Base-by-base conservation (phyloP, 1,140 invertebrate genomes). In the Polypedilum pembai region DNA sequence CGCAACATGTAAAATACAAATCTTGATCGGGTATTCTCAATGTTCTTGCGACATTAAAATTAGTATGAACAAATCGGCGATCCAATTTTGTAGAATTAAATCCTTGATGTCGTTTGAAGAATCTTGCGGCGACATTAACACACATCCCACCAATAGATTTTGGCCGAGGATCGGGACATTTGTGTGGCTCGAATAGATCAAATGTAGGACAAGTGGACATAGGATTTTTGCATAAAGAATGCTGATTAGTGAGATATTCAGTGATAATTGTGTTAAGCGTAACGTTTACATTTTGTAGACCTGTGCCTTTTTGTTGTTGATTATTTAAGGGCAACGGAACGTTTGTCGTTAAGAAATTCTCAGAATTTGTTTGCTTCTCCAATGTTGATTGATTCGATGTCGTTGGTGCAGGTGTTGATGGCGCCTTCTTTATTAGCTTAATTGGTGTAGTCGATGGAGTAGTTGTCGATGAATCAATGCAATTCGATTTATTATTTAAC, bases 191-290 rank as follows among this genome's bases (percentile, higher is more conserved):
- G 77, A 94, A 92, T 40, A 96, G 84, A 83, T 95, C 94, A 79
- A 96, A 95, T 80, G 94, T 92, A 10, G 94, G 93, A 83, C 93
- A 95, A 0, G 92, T 95, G 24, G 92, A 92, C 86, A 95, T 94
- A 4, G 93, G 93, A 83, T 94, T 94, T 86, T 94, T 94, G 84
- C 94, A 95, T 3, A 94, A 83, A n/a, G 93, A 91, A 82, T 95
- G 94, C 82, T 99, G 96, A 84, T 98, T 96, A 65, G 94, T 92
- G 56, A 98, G 86, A 84, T 98, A 98, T 83, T 96, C 94, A 0
- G 93, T 97, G 56, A 98, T 94, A 80, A 98, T 98, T 33, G 92
- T 91, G 81, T 97, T 92, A 20, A 98, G 84, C 0, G 91, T 92
- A 18, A 94, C 87, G 2, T 82, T 81, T 75, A 18, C 77, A 85